Conservation (phyloP, 2,113 vertebrate species). For the Neotragus moschatus region DNA sequence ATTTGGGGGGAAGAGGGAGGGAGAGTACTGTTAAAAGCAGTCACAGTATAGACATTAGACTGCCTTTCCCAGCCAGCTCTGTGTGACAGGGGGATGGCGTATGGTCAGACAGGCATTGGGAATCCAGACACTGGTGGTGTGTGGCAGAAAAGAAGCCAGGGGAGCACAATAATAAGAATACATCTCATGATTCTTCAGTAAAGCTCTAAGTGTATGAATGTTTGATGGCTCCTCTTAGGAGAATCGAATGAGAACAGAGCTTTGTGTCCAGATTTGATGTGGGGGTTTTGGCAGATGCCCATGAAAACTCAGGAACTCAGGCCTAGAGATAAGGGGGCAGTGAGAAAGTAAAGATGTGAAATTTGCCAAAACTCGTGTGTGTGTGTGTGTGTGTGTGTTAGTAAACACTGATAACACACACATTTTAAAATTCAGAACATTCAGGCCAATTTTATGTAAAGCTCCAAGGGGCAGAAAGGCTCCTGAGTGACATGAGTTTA, state of each 20-base stretch:
- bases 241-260: neutral
- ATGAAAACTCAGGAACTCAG: neutral
- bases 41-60: neutral
- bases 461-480: neutral
- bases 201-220: neutral
- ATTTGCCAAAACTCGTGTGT: neutral
- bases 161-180: neutral
- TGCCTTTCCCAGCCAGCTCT: neutral
- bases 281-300: neutral
- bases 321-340: neutral
- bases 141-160: neutral
- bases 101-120: neutral
- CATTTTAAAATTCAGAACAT: neutral
- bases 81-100: neutral
- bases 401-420: neutral
- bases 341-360: neutral
- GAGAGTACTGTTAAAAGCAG: neutral
- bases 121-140: fast-evolving
- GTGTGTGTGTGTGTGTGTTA: neutral
- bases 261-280: neutral
- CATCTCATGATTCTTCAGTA: neutral
- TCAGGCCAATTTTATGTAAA: neutral
- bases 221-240: neutral
- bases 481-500: neutral
- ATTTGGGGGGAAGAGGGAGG: neutral